These are phyloP conservation scores for Micromussa lordhowensis DNA, from an alignment of 92 coral and sea anemone genomes.

Conservation along the genomic window DNA sequence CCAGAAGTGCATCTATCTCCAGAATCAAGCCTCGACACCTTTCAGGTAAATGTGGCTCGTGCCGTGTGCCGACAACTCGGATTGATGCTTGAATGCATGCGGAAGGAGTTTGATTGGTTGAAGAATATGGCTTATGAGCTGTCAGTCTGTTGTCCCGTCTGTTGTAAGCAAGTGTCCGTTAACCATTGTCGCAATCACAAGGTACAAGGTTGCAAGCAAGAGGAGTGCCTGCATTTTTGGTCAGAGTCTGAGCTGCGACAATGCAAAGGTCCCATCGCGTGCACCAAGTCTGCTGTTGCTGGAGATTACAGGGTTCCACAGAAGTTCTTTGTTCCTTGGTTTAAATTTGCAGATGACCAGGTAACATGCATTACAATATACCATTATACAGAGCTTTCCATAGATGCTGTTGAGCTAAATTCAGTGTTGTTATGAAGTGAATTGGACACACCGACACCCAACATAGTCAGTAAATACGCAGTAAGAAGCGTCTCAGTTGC, in stretches of 20 bases:
- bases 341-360: background rate
- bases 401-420: background rate
- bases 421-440: background rate
- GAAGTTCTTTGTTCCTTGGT: background rate
- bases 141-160: background rate
- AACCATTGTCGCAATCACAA: background rate
- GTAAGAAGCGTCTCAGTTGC: background rate
- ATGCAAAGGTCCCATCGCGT: background rate
- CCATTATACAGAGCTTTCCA: background rate
- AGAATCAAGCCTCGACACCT: background rate
- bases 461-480: background rate
- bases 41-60: background rate
- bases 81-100: conserved; percentile 6
- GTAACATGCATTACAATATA: background rate
- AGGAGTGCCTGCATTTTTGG: background rate
- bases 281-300: background rate
- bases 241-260: background rate
- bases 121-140: conserved; percentile 1
- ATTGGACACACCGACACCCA: background rate
- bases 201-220: background rate
- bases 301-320: background rate
- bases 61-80: background rate
- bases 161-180: background rate
- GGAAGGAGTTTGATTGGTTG: background rate
- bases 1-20: background rate